These are phyloP conservation scores for Belgica antarctica DNA, from an alignment of 2,888 invertebrate species.

Conservation along the genomic window DNA sequence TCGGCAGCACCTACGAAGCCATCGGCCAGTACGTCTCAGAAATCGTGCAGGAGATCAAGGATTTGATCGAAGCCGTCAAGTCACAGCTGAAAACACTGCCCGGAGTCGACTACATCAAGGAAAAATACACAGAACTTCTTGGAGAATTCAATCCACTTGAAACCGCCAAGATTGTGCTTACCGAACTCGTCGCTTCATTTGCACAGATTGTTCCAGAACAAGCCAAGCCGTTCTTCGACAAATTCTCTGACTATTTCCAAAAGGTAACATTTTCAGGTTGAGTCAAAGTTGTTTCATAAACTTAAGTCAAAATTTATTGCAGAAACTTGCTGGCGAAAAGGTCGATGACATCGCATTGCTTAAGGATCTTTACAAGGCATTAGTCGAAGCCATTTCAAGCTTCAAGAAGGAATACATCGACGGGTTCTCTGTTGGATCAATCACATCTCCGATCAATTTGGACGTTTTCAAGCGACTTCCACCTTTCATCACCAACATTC, in stretches of 20 bases:
- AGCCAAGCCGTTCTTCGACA: constrained; percentile 60
- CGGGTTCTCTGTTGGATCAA: constrained; percentile 22
- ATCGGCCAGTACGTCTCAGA: constrained; percentile 54
- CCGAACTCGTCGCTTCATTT: constrained; percentile 15
- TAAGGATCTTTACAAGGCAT: constrained; percentile 61
- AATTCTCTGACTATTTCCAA: constrained; percentile 62
- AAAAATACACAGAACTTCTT: constrained; percentile 53
- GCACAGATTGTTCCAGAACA: constrained; percentile 56
- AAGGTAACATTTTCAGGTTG: constrained; percentile 57
- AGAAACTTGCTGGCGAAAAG: constrained; percentile 62
- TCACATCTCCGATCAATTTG: constrained; percentile 51
- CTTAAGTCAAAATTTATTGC: constrained; percentile 44
- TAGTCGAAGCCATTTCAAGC: constrained; percentile 61
- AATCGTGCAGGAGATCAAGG: constrained; percentile 49
- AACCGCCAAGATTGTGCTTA: constrained; percentile 1
- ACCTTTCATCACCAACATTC: constrained; percentile 61
- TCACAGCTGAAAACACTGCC: constrained; percentile 60
- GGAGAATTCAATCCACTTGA: constrained; percentile 27
- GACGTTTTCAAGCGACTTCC: constrained; percentile 58
- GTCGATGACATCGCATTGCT: constrained; percentile 65
- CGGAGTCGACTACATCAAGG: constrained; percentile 56
- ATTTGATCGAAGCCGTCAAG: constrained; percentile 49
- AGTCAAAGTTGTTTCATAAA: constrained; percentile 28
- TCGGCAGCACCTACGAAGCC: constrained; percentile 54
- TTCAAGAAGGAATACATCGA: constrained; percentile 49